Conservation (phyloP, 2,888 invertebrate species). For the Amphipoea oculea region DNA sequence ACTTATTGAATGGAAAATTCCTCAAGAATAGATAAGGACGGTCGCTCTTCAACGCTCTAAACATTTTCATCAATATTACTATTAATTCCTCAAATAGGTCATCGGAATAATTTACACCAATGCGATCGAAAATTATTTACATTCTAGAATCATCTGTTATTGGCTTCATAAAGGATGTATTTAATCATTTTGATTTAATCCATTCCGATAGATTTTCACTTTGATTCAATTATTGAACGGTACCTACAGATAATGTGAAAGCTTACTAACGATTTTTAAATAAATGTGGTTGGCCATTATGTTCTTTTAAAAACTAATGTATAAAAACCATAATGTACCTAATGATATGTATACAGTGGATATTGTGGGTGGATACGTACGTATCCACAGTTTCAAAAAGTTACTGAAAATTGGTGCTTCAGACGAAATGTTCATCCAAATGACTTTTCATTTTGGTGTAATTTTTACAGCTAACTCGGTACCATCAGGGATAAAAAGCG, state of each 20-base stretch:
- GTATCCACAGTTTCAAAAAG: not conserved
- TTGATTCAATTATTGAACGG: not conserved
- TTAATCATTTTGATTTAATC: conserved; percentile 33
- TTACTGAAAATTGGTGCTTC: conserved; percentile 3
- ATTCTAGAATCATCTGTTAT: conserved; percentile 20
- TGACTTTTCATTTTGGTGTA: not conserved
- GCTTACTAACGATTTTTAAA: not conserved
- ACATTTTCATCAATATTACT: conserved; percentile 24
- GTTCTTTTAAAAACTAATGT: not conserved
- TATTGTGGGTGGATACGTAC: too few species aligned
- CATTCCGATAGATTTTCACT: not conserved
- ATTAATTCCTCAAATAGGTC: conserved; percentile 2
- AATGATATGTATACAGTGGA: too few species aligned
- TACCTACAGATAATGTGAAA: not conserved
- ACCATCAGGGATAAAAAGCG: conserved; percentile 7
- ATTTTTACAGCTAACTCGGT: conserved; percentile 15
- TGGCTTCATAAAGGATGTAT: conserved; percentile 18
- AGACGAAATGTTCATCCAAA: conserved; percentile 15
- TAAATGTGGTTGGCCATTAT: not conserved
- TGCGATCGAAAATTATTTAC: conserved; percentile 19
- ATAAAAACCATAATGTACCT: not conserved
- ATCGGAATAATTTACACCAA: conserved; percentile 19
- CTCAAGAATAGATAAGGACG: conserved; percentile 73
- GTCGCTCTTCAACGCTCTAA: conserved; percentile 16
- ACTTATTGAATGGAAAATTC: conserved; percentile 82